phyloP scores from a whole-genome alignment of 2,113 vertebrate species.

The Piprites chloris region DNA sequence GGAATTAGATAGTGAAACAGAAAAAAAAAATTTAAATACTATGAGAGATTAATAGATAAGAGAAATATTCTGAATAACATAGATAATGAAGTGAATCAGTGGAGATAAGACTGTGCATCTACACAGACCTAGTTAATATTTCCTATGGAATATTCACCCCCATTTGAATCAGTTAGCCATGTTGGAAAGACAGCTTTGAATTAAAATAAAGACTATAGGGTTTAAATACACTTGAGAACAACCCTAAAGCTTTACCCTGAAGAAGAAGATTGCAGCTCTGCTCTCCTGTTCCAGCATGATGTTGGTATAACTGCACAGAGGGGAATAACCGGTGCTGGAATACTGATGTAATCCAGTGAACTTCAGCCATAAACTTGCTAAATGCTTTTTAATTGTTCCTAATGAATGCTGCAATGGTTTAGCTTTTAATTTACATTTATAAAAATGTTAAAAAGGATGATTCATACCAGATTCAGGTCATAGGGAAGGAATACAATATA shows the following conservation, averaged over 20 bases:
- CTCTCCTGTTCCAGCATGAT: background rate
- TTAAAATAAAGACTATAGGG: background rate
- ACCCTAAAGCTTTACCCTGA: background rate
- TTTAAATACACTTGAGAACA: background rate
- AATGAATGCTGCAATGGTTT: background rate
- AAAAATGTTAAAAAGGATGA: background rate
- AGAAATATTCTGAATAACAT: background rate
- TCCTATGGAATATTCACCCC: background rate
- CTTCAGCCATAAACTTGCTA: background rate
- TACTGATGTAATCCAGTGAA: background rate
- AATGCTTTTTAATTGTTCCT: conserved; percentile 30
- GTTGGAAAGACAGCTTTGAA: background rate
- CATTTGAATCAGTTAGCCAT: background rate
- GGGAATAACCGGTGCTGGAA: background rate
- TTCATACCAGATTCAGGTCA: background rate
- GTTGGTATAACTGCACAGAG: background rate
- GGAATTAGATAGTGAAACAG: background rate
- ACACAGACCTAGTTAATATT: background rate
- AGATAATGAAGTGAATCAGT: background rate
- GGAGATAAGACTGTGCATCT: background rate
- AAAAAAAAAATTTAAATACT: background rate
- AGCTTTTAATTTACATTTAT: background rate
- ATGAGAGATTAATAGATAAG: background rate
- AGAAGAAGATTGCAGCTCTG: background rate
- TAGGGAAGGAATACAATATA: background rate